Base-by-base conservation (phyloP, 2,113 vertebrate species). In the Strix uralensis region DNA sequence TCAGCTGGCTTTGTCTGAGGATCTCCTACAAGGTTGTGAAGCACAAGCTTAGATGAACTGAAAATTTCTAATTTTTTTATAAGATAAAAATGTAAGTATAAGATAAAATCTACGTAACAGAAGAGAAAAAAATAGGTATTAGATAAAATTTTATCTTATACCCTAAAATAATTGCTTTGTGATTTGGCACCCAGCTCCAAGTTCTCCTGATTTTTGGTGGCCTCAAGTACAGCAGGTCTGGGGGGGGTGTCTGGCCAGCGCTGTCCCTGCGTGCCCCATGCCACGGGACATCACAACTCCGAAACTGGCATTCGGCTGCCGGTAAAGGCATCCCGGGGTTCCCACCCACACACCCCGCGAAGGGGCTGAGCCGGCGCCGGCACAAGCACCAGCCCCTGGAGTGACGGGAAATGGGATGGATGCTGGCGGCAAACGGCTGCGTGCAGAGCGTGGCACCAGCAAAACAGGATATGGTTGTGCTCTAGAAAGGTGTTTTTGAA, bases 371-470 rank as follows among this genome's bases (percentile, higher is more conserved):
- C 72, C 2, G 7, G 67, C 3, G 7, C 47, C 1, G 3, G 38
- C 1, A 4, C 44, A 29, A 3, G 1, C 6, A 4, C 23, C 5
- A 2, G 2, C 71, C 75, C 80, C 75, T 11, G 77, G 52, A 58
- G 67, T 4, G 73, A n/a, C 7, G 13, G 63, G 62, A 95, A 83
- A 21, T 1, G 10, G 79, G 86, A 59, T 65, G 54, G 71, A 46
- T 15, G 70, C 51, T 0, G 2, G 42, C 3, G 7, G 42, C 15
- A 7, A 16, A 0, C 20, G 2, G 62, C 69, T 25, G 72, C 1
- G 2, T 2, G 8, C 5, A 0, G 69, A 78, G 55, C 1, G 0
- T 0, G 4, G 54, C 54, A 16, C 26, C 65, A 55, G 30, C 36
- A 63, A 66, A 94, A 67, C 70, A 92, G 88, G 95, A 85, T 87